phyloP scores from a whole-genome alignment of 2,888 invertebrate genomes.

The Dolichomitus sp. region DNA sequence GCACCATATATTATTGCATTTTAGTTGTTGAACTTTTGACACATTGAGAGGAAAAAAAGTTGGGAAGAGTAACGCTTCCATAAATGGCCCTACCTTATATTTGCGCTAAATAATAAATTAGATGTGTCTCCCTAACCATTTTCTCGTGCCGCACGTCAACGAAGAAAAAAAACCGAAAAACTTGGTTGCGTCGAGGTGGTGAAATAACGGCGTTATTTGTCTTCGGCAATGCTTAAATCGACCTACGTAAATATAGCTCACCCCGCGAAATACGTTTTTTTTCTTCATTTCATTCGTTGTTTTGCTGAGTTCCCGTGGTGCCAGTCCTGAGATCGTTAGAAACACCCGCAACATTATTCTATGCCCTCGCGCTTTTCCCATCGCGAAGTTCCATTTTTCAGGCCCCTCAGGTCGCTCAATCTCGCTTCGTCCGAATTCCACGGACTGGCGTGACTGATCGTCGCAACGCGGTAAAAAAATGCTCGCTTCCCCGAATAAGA shows the following conservation, averaged over 20 bases:
- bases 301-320: neutral
- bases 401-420: conserved; percentile 9
- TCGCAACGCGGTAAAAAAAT: conserved; percentile 32
- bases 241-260: conserved; percentile 4
- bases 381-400: conserved; percentile 15
- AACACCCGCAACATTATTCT: conserved; percentile 15
- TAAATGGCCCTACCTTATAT: neutral
- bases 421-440: conserved; percentile 14
- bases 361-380: neutral
- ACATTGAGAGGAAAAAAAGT: neutral
- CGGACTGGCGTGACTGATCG: conserved; percentile 40
- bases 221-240: conserved; percentile 22
- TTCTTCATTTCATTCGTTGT: conserved; percentile 2
- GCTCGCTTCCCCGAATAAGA: conserved; percentile 4
- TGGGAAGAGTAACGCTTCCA: neutral
- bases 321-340: neutral
- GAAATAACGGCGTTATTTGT: conserved; percentile 30
- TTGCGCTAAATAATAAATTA: conserved; percentile 6
- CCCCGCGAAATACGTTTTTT: conserved; percentile 6
- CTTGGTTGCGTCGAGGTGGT: conserved; percentile 3
- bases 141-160: neutral
- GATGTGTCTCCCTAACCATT: neutral
- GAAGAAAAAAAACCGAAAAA: conserved; percentile 1
- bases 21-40: neutral
- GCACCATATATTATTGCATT: neutral